phyloP scores from a whole-genome alignment of 2,888 invertebrate species.

The Maniola hyperantus region DNA sequence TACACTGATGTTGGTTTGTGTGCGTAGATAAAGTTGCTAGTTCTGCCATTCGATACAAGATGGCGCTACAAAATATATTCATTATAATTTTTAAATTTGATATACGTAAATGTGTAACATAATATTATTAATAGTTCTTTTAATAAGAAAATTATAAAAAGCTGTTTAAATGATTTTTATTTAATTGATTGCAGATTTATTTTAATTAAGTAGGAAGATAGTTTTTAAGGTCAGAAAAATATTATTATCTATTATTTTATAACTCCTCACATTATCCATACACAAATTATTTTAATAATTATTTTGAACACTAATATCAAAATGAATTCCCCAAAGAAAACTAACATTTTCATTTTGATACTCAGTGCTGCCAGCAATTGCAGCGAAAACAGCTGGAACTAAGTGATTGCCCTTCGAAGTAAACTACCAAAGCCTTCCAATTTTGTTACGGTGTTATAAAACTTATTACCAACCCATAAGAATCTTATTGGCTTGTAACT shows the following conservation, averaged over 20 bases:
- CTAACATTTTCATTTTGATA: not conserved
- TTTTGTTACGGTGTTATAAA: conserved; percentile 55
- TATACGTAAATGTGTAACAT: not conserved
- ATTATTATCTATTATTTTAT: too few relatives aligned
- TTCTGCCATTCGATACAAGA: conserved; percentile 70
- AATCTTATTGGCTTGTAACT: conserved; percentile 50
- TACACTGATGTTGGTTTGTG: not conserved
- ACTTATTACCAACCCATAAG: conserved; percentile 55
- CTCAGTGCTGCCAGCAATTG: conserved; percentile 9
- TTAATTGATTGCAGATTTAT: too few relatives aligned
- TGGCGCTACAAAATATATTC: conserved; percentile 54
- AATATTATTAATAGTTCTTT: too few relatives aligned
- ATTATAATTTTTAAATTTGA: not conserved
- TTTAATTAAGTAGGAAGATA: too few relatives aligned
- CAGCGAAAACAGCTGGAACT: conserved; percentile 7
- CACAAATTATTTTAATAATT: not conserved
- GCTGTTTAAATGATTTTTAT: too few relatives aligned
- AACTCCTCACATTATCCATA: too few relatives aligned
- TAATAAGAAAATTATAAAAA: too few relatives aligned
- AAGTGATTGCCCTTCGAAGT: conserved; percentile 39
- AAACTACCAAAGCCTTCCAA: conserved; percentile 46
- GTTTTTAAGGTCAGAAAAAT: too few relatives aligned
- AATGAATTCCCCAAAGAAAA: not conserved
- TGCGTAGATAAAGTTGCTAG: conserved; percentile 48
- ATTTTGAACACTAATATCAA: not conserved